phyloP scores from a whole-genome alignment of 2,888 invertebrate genomes.

The Alloscopus bannaensis region DNA sequence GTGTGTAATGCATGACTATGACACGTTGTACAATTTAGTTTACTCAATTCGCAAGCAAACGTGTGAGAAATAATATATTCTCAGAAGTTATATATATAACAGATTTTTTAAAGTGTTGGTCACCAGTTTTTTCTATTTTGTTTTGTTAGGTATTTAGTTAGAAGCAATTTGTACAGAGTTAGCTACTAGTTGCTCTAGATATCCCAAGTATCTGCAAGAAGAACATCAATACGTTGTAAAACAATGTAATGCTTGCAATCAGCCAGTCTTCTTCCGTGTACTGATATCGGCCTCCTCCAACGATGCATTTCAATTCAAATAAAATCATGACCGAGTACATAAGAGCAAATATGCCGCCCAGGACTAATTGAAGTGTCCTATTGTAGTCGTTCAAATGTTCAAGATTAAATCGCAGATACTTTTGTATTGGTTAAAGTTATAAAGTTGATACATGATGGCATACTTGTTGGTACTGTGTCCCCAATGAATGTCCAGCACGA shows the following conservation, averaged over 20 bases:
- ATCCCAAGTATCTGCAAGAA: conserved; percentile 22
- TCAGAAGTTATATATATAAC: background rate
- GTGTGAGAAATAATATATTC: background rate
- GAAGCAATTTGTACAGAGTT: background rate
- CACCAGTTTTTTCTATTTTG: background rate
- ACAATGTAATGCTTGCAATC: conserved; percentile 39
- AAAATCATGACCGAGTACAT: too few species aligned
- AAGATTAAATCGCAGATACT: too few species aligned
- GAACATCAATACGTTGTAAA: conserved; percentile 33
- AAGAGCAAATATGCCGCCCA: too few species aligned
- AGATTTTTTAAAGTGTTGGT: background rate
- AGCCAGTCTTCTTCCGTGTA: conserved; percentile 37
- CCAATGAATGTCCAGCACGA: too few species aligned
- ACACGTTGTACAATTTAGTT: background rate
- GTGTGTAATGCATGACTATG: too few species aligned
- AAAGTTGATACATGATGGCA: too few species aligned
- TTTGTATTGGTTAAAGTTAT: too few species aligned
- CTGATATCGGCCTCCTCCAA: conserved; percentile 34
- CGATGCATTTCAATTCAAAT: conserved; percentile 22
- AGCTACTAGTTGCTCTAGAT: background rate
- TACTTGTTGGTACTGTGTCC: too few species aligned
- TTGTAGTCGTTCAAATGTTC: too few species aligned
- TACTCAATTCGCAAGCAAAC: too few species aligned
- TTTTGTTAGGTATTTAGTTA: background rate
- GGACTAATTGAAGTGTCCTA: too few species aligned